Conservation (phyloP, 2,888 invertebrate genomes). For the Acanthosoma haemorrhoidale region DNA sequence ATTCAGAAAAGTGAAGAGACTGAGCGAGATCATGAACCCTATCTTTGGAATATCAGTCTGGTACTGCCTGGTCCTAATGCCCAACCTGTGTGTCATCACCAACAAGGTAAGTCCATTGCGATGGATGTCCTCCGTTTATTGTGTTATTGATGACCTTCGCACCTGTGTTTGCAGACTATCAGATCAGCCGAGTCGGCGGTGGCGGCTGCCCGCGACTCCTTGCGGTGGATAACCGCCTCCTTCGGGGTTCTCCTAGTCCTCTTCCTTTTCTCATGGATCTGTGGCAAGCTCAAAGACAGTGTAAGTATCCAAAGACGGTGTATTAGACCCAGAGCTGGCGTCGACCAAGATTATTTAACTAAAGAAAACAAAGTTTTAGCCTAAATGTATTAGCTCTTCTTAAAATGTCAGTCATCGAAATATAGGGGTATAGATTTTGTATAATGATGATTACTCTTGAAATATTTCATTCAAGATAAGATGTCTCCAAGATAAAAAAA, state of each 20-base stretch:
- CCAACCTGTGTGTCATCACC: not conserved
- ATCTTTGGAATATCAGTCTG: not conserved
- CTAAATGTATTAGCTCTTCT: no score
- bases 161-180: not conserved
- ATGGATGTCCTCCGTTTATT: no score
- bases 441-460: no score
- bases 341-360: no score
- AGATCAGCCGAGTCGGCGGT: not conserved
- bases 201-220: not conserved
- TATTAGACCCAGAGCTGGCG: no score
- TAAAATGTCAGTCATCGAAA: no score
- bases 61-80: not conserved
- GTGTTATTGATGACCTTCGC: no score
- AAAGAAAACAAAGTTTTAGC: no score
- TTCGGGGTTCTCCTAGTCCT: not conserved
- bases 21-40: conserved; percentile 16
- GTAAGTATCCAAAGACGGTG: not conserved
- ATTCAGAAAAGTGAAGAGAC: not conserved
- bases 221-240: not conserved
- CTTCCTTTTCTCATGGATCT: conserved; percentile 6
- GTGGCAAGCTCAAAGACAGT: conserved; percentile 1
- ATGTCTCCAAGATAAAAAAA: no score
- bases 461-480: no score
- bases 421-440: no score
- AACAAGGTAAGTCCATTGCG: not conserved